Evolutionary conservation across 2,797 vertebrate genomes (phyloP), one percentile per base, ranked within the genome.

Genomic region (Coregonus sp.): DNA sequence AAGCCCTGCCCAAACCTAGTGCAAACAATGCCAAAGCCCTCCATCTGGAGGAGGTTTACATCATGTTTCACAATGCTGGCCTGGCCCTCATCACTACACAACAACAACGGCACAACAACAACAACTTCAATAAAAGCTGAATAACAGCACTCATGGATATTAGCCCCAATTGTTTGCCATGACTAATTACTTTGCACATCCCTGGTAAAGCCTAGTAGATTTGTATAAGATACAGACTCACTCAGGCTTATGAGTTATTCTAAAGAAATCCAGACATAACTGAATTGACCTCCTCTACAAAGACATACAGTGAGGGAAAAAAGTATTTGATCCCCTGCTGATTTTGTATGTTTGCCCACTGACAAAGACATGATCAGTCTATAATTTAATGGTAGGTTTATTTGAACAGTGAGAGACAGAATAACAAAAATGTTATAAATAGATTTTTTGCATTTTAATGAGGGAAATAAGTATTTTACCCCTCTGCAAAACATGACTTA

Each of bases 1-100:
- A 76, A 78, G 76, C 54, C 63, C 52, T 1, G 79, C 76, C 83
- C 87, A 87, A 85, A 84, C 84, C 76, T 63, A 77, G 80, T 82
- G 79, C 83, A 80, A 78, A 83, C 73, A 76, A 11, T 9, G 67
- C 3, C 14, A 76, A 37, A 79, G 83, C 74, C 37, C 59, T 59
- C 51, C 67, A 56, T 70, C 67, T 40, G 75, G 51, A 7, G 59
- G 5, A 25, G 25, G 29, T 71, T 67, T 52, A 75, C 14, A 59
- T 20, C 51, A 56, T 15, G 52, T 56, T 66, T 74, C 51, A 52
- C n/a, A 29, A 25, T 54, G 70, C 29, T 29, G 50, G 25, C n/a
- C 33, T 7, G 50, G 14, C 35, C 18, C 5, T 50, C 11, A 29
- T 18, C 54, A 11, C 31, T 33, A 40, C 15, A 73, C n/a, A 37